Percentiles rank a stretch among this genome's conserved stretches.
These are phyloP conservation scores for Silurus lanzhouensis DNA, from an alignment of 2,797 vertebrate genomes.

Conservation along the genomic window DNA sequence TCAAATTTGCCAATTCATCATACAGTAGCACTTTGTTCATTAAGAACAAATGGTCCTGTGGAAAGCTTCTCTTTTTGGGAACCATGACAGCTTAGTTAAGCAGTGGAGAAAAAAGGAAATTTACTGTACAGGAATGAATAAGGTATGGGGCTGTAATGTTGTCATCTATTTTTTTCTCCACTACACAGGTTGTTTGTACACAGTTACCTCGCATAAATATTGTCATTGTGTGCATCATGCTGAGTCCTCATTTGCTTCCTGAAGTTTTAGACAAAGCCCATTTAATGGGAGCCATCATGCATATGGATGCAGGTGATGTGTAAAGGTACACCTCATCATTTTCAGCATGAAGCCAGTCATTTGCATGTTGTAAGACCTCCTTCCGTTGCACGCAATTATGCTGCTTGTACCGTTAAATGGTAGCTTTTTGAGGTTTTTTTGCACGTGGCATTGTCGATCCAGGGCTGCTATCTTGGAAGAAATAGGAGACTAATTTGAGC, in stretches of 20 bases:
- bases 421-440: conserved; percentile 49
- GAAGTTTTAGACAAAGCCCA: conserved; percentile 40
- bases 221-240: conserved; percentile 8
- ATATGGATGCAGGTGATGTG: conserved; percentile 35
- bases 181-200: conserved; percentile 6
- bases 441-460: conserved; percentile 36
- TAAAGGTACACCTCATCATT: conserved; percentile 36
- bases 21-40: conserved; percentile 44
- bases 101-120: conserved; percentile 7
- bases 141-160: conserved; percentile 12
- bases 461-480: conserved; percentile 49
- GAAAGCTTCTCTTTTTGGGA: conserved; percentile 35
- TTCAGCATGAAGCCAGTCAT: conserved; percentile 42
- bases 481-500: conserved; percentile 54
- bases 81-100: conserved; percentile 28
- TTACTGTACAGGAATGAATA: conserved; percentile 1
- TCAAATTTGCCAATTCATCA: conserved; percentile 52
- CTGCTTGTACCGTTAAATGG: conserved; percentile 49
- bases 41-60: conserved; percentile 49
- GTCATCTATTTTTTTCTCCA: background rate
- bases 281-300: conserved; percentile 32
- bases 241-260: conserved; percentile 27
- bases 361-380: conserved; percentile 51
- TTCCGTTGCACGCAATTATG: conserved; percentile 47
- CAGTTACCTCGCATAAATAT: conserved; percentile 34